Evolutionary conservation across 2,797 vertebrate genomes (phyloP).

Genomic region (Coregonus suidteri): DNA sequence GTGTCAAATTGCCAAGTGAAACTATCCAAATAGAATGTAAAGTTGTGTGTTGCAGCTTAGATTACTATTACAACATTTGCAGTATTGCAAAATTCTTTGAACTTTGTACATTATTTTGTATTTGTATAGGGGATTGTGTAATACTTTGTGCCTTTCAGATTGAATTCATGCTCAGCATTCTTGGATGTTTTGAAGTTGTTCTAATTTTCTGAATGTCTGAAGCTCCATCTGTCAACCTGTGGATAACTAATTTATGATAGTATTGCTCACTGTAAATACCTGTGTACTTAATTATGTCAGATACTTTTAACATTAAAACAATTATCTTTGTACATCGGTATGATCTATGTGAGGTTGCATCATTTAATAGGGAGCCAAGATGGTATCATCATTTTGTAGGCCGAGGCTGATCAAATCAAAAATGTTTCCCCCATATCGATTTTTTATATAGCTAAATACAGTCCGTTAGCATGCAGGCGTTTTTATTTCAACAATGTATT

Average conservation of each 20-base stretch:
- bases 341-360: not conserved
- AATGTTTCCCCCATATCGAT: not conserved
- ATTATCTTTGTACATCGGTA: conserved; percentile 43
- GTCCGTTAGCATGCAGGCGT: no score
- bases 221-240: conserved; percentile 12
- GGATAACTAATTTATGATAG: not conserved
- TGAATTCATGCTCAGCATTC: not conserved
- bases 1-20: not conserved
- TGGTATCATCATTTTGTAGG: no score
- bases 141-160: conserved; percentile 26
- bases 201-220: conserved; percentile 16
- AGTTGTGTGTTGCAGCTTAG: not conserved
- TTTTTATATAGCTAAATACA: no score
- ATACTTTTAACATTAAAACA: conserved; percentile 66
- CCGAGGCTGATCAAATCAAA: not conserved
- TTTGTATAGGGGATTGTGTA: not conserved
- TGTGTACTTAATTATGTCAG: conserved; percentile 51
- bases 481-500: no score
- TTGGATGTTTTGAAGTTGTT: not conserved
- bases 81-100: not conserved
- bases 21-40: not conserved
- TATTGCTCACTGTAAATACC: conserved; percentile 33
- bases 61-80: conserved; percentile 24
- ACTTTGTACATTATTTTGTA: conserved; percentile 1
- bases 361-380: no score